These are phyloP conservation scores for Paramuricea clavata DNA, from an alignment of 92 coral and sea anemone genomes.

Conservation along the genomic window DNA sequence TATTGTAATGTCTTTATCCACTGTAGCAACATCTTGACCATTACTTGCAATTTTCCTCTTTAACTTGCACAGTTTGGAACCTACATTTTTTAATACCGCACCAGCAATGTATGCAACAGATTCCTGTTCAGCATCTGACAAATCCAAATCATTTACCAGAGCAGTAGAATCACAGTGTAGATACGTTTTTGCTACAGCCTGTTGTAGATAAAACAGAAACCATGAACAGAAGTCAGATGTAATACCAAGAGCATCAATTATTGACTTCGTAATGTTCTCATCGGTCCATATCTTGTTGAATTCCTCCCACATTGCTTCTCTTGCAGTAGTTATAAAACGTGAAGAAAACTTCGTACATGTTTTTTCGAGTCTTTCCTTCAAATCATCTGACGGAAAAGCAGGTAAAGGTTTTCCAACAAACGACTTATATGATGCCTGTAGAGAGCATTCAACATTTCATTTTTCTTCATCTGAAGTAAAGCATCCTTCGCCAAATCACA, in stretches of 20 bases:
- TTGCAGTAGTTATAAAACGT: neutral
- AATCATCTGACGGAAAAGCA: neutral
- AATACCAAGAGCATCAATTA: neutral
- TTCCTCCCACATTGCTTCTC: slow-evolving; percentile 23
- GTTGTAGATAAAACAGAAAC: slow-evolving; percentile 12
- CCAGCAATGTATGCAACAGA: slow-evolving; percentile 23
- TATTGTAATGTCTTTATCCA: slow-evolving; percentile 5
- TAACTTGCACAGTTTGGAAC: neutral
- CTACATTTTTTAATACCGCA: slow-evolving; percentile 10
- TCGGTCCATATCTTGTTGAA: neutral
- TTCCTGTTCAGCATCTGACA: slow-evolving; percentile 24
- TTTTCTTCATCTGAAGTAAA: neutral
- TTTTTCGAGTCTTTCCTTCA: neutral
- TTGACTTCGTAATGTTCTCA: neutral
- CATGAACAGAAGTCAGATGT: slow-evolving; percentile 24
- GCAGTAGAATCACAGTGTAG: too few relatives aligned
- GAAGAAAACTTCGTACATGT: slow-evolving; percentile 2
- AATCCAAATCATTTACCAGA: too few relatives aligned
- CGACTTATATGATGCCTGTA: neutral
- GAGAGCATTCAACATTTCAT: neutral
- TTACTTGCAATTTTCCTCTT: neutral
- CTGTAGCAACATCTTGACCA: neutral
- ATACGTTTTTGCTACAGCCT: too few relatives aligned
- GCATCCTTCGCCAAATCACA: slow-evolving; percentile 8
- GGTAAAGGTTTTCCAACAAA: too few relatives aligned